These are phyloP conservation scores for Erpornis zantholeuca DNA, from an alignment of 2,113 vertebrate genomes.

Conservation along the genomic window DNA sequence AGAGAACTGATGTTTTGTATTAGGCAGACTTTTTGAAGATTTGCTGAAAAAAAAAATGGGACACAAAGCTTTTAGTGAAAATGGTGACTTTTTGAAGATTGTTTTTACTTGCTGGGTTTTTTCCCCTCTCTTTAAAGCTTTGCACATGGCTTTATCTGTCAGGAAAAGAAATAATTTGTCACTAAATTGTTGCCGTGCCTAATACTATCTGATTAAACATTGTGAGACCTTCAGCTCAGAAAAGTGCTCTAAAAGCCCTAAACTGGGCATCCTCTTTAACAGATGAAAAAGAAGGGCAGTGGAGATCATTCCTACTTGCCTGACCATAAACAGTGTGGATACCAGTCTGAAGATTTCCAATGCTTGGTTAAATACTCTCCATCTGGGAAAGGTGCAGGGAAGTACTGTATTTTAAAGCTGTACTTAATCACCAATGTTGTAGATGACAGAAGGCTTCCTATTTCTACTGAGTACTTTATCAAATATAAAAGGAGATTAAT, in stretches of 20 bases:
- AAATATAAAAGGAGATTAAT: slow-evolving; percentile 7
- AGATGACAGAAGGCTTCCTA: not conserved
- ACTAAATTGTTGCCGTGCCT: slow-evolving; percentile 28
- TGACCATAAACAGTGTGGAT: not conserved
- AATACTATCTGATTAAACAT: slow-evolving; percentile 29
- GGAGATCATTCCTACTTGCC: not conserved
- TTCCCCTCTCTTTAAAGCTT: not conserved
- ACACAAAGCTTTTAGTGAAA: not conserved
- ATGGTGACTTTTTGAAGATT: not conserved
- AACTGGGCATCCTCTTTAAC: not conserved
- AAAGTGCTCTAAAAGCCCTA: not conserved
- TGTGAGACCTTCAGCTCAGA: not conserved
- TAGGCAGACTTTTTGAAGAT: not conserved
- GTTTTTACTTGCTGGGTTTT: not conserved
- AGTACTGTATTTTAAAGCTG: not conserved
- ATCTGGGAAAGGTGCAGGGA: not conserved
- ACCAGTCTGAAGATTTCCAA: not conserved
- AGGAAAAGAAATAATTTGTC: slow-evolving; percentile 28
- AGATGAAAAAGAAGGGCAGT: not conserved
- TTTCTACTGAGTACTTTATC: not conserved
- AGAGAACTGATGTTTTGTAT: not conserved
- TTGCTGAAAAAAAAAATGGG: not conserved
- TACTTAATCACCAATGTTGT: not conserved
- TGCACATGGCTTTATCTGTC: not conserved
- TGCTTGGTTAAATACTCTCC: not conserved